Evolutionary conservation across 2,888 invertebrate species (phyloP), one percentile per base, ranked within the genome.

Genomic region (Girardia tigrina): DNA sequence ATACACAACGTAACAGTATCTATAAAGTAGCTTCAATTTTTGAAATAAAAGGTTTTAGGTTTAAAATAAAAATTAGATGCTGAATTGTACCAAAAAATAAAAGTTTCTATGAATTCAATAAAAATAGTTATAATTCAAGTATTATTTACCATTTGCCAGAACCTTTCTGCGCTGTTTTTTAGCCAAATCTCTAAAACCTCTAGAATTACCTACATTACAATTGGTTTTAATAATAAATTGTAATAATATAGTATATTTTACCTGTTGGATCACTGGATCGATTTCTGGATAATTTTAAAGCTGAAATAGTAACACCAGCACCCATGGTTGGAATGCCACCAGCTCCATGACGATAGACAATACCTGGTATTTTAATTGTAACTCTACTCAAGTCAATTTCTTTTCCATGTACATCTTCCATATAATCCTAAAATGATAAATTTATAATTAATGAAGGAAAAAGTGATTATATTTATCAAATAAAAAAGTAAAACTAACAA

Each of bases 321-420:
- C 56, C 56, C 56, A 56, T 56, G 23, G 56, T 56, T 12, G 56
- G 56, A 56, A 56, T 56, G 36, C 29, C 56, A 72, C 73, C 70
- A 78, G 77, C 73, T 78, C 78, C 42, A 42, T 76, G 76, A 8
- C 76, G 73, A 28, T 74, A 76, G 56, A 74, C 76, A 2, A 76
- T 56, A 26, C 95, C 95, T 0, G 95, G 94, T 74, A 95, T 92
- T 86, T 95, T 94, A n/a, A 97, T 95, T 0, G 95, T 95, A 14
- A 94, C 94, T 81, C 93, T 92, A 83, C 94, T 92, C 76, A 97
- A 87, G 0, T 92, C 90, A 81, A 97, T 94, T 86, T 94, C 94
- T 85, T 97, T 97, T 73, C 94, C 92, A 84, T 91, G 91, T 20
- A 90, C 88, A 81, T 92, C 90, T 81, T 91, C 91, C 93, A 93